Conservation (phyloP, 2,113 vertebrate genomes). For the Tupaia chinensis region DNA sequence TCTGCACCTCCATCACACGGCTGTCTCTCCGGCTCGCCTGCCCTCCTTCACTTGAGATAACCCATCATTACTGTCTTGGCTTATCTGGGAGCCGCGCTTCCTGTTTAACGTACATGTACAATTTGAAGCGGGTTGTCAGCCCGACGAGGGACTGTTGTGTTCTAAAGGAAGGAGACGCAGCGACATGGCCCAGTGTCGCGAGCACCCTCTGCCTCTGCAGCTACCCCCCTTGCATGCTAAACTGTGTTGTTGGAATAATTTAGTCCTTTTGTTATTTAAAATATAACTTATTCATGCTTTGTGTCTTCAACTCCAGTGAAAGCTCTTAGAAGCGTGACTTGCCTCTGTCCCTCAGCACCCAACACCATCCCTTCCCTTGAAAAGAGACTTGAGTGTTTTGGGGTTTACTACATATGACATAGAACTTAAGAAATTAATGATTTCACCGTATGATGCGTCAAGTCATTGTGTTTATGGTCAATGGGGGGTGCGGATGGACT, state of each 20-base stretch:
- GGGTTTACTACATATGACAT: neutral
- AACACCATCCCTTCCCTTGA: neutral
- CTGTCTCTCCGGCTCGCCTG: neutral
- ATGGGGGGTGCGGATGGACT: neutral
- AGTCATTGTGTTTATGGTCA: neutral
- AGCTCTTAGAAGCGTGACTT: neutral
- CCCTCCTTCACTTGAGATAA: constrained; percentile 25
- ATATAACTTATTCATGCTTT: neutral
- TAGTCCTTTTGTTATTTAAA: constrained; percentile 25
- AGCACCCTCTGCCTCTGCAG: neutral
- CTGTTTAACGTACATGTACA: constrained; percentile 14
- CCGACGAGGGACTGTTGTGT: neutral
- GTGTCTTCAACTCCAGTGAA: neutral
- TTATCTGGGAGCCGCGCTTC: constrained; percentile 18
- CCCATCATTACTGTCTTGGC: neutral
- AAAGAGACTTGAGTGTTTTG: neutral
- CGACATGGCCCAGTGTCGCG: neutral
- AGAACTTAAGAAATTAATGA: neutral
- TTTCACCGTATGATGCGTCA: neutral
- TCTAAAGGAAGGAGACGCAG: neutral
- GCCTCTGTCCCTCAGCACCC: neutral
- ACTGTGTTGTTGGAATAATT: constrained; percentile 3
- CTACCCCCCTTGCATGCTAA: neutral
- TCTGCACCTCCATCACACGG: neutral
- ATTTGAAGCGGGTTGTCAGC: neutral